These are phyloP conservation scores for Limulus polyphemus DNA, from an alignment of 2,888 invertebrate species.

Conservation along the genomic window DNA sequence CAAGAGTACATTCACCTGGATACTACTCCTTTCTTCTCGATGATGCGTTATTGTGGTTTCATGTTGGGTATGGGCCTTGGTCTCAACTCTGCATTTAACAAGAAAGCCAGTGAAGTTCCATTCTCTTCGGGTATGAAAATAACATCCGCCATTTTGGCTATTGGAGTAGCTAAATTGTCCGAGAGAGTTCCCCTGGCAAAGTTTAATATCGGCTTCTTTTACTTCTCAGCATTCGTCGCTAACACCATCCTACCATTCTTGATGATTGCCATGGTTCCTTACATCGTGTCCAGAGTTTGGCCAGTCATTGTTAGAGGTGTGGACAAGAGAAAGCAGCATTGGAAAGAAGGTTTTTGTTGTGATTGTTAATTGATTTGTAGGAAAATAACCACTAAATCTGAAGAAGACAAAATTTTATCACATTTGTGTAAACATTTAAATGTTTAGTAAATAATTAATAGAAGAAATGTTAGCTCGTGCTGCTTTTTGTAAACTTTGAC, in stretches of 20 bases:
- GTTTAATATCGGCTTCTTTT: conserved; percentile 16
- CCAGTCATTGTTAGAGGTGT: not conserved
- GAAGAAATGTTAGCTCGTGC: too few relatives aligned
- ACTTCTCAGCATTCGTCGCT: conserved; percentile 14
- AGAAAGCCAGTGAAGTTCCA: conserved; percentile 2
- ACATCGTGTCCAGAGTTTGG: conserved; percentile 1
- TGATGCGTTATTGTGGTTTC: conserved; percentile 37
- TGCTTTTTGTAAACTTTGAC: too few relatives aligned
- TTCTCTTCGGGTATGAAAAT: conserved; percentile 16
- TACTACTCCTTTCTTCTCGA: conserved; percentile 50
- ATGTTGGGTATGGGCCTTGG: conserved; percentile 27
- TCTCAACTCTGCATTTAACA: conserved; percentile 14
- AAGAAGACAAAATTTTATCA: too few relatives aligned
- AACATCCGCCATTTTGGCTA: conserved; percentile 14
- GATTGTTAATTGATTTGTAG: too few relatives aligned
- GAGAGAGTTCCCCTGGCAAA: conserved; percentile 20
- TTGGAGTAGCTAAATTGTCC: conserved; percentile 17
- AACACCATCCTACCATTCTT: conserved; percentile 21
- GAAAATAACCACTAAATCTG: too few relatives aligned
- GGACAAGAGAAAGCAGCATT: too few relatives aligned
- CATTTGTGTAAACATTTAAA: too few relatives aligned
- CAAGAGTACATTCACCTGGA: conserved; percentile 50
- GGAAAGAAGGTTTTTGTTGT: too few relatives aligned
- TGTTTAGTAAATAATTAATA: too few relatives aligned
- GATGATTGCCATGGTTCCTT: conserved; percentile 22